Evolutionary conservation across 2,797 vertebrate genomes (phyloP), one percentile per base, ranked within the genome.

Genomic region (Chaenodraco wilsoni): DNA sequence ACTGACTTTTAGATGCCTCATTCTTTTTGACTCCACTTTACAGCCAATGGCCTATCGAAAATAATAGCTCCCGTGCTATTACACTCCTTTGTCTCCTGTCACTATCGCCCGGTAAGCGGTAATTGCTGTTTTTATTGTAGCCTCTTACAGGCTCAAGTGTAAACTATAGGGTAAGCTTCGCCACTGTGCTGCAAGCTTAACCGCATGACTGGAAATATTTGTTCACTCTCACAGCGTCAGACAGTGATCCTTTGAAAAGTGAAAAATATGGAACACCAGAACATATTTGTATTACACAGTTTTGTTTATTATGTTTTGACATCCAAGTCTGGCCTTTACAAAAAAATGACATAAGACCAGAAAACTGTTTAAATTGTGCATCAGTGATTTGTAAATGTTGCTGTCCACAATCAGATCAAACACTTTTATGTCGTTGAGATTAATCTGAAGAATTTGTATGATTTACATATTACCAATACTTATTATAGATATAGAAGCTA

Each of bases 71-170:
- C 85, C 60, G 31, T 78, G 84, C 79, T 84, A 80, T 85, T 82
- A 77, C 79, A 55, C 84, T 86, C 79, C 81, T 85, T 87, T 87
- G 88, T 91, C 84, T 87, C 85, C 79, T 87, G 89, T 89, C 90
- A 87, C 84, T 69, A 84, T 86, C 19, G 56, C 65, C 46, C 16
- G 5, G 89, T 90, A 90, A 92, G 90, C 16, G 5, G 89, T 90
- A 90, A 92, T 91, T 91, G 84, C 69, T 76, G 78, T 89, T 89
- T 91, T 90, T 91, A 90, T 89, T 89, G 84, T 82, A 50, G 84
- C 78, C 84, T 91, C 84, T 90, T 79, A 88, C 71, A 72, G 79
- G 76, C 85, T 88, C 50, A 67, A 89, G 88, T 87, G 89, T 89
- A 90, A 87, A 82, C 84, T 88, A 89, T 82, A 88, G 85, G 78